Evolutionary conservation across 2,113 vertebrate species (phyloP), one percentile per base, ranked within the genome.

Genomic region (Macrotis lagotis): DNA sequence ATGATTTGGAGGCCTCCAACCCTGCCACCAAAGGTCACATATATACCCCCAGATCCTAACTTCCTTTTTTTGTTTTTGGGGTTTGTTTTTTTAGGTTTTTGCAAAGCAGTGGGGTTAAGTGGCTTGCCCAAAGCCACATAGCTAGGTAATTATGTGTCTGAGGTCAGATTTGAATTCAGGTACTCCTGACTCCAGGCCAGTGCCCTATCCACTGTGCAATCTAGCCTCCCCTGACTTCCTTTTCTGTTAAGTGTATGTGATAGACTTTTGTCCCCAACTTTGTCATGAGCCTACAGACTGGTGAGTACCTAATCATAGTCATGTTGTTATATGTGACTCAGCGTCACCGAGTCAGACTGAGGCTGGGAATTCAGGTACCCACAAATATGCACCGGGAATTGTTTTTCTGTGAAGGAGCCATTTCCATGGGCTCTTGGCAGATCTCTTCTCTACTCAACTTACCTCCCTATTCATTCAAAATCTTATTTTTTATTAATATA

Each of bases 241-340:
- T 90, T 26, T 50, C 9, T 0, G 7, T 0, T 0, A 2, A 49
- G 92, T 0, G 3, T 0, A 74, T 28, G 2, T 66, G 59, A 88
- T n/a, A 9, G 44, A 26, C 49, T 31, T 48, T 26, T 44, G 47
- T 55, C 48, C 50, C 37, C 49, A 10, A 53, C 51, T 91, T 92
- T 51, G 48, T 88, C 50, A 2, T 0, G 8, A 91, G 83, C n/a
- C n/a, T 44, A 8, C 19, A 83, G n/a, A 19, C 16, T 8, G 50
- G 48, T 16, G 22, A 44, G 5, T n/a, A 0, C 88, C 1, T 0
- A 12, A 37, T 44, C 44, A 25, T 14, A 3, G 88, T n/a, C n/a
- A n/a, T n/a, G n/a, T n/a, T n/a, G n/a, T n/a, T n/a, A n/a, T n/a
- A n/a, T n/a, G n/a, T n/a, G 47, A 8, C 4, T 11, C 14, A 90